Conservation (phyloP, 2,888 invertebrate species). For the Labia minor region DNA sequence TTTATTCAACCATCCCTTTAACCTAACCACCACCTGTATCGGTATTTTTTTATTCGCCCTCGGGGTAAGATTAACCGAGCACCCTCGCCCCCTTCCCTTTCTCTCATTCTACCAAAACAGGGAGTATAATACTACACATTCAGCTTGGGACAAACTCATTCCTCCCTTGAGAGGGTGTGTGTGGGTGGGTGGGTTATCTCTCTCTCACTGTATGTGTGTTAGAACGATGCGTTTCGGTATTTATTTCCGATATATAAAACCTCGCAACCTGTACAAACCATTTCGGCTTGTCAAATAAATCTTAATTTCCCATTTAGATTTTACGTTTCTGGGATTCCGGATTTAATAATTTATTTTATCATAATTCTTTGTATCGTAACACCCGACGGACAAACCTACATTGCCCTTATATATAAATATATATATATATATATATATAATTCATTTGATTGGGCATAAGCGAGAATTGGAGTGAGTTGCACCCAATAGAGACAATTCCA, state of each 20-base stretch:
- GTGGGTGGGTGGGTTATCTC: background rate
- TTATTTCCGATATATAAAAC: slow-evolving; percentile 13
- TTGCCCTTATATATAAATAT: background rate
- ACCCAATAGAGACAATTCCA: background rate
- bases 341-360: slow-evolving; percentile 13
- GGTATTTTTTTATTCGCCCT: background rate
- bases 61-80: slow-evolving; percentile 7
- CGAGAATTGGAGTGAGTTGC: no score
- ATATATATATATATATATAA: background rate
- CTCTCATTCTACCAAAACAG: no score
- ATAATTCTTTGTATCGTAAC: slow-evolving; percentile 7
- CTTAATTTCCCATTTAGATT: slow-evolving; percentile 13
- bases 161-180: background rate
- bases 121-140: slow-evolving; percentile 2
- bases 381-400: background rate
- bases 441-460: background rate
- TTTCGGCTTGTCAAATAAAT: slow-evolving; percentile 13
- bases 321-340: slow-evolving; percentile 1
- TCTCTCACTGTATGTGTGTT: background rate
- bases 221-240: background rate
- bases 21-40: no score
- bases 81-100: background rate
- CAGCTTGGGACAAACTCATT: no score
- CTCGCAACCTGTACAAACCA: slow-evolving; percentile 13
- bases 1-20: background rate